Conservation (phyloP, 2,888 invertebrate genomes). For the Latrodectus hesperus region DNA sequence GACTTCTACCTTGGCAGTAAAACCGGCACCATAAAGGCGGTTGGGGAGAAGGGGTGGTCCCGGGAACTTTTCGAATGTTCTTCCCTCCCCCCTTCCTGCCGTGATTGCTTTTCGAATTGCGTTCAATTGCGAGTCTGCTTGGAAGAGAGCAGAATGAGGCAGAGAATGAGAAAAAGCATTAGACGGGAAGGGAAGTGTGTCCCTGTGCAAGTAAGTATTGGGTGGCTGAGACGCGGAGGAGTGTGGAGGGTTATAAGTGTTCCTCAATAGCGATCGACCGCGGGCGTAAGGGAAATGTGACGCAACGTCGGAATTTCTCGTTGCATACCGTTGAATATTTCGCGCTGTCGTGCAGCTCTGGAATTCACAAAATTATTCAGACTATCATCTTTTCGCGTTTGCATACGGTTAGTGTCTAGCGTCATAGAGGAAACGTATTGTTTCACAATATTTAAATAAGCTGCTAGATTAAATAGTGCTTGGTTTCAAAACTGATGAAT, state of each 20-base stretch:
- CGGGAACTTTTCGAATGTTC: conserved; percentile 23
- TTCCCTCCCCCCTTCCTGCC: conserved; percentile 28
- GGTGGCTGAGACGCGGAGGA: neutral
- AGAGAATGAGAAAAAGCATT: conserved; percentile 15
- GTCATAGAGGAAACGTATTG: too few relatives aligned
- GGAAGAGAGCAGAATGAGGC: conserved; percentile 8
- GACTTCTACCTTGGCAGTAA: conserved; percentile 50
- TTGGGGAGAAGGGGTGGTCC: neutral
- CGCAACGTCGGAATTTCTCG: too few relatives aligned
- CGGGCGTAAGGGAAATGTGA: too few relatives aligned
- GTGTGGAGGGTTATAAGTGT: neutral
- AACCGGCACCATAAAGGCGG: conserved; percentile 11
- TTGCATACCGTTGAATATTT: too few relatives aligned
- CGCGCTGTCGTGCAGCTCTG: too few relatives aligned
- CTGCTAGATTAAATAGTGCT: too few relatives aligned
- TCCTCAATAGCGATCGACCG: neutral
- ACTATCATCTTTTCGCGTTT: too few relatives aligned
- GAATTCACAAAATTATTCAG: too few relatives aligned
- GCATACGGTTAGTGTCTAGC: too few relatives aligned
- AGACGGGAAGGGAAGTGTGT: conserved; percentile 5
- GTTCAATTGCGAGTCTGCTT: conserved; percentile 22
- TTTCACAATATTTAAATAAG: too few relatives aligned
- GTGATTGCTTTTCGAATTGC: conserved; percentile 57
- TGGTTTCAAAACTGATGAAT: too few relatives aligned
- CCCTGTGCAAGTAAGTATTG: neutral